Base-by-base conservation (phyloP, 30 jellyfish, hydroid and myxozoan species). In the Hydractinia echinata region DNA sequence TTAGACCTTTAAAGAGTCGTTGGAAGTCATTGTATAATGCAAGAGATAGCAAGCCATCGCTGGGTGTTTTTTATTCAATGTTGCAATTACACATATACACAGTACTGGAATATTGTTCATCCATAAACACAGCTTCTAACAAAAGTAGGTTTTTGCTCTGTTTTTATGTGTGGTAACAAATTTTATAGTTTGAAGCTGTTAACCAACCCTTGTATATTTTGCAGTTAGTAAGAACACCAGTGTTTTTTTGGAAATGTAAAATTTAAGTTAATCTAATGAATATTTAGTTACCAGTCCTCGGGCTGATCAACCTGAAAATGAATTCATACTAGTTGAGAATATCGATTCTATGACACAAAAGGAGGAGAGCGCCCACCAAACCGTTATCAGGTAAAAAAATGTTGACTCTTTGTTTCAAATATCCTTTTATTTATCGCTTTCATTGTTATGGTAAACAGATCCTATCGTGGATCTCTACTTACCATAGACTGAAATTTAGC, bases 71-170 rank as follows among this genome's bases (percentile, higher is more conserved):
- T 69, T 92, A 83, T 80, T 62, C 96, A 61, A 84, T 84, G 20
- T 67, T 92, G 66, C 92, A 86, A 51, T 80, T 92, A 9, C 94
- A 87, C 72, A 76, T 87, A 66, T 84, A 39, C 73, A 79, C 96
- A 20, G 86, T 84, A 30, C 73, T 87, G 39, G 98, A 92, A 55
- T 92, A 92, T 61, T 92, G 96, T 76, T 82, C 98, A 60, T 61
- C 60, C 54, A 71, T 90, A 85, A 51, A 13, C 66, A 51, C n/a
- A 20, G 51, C 30, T 30, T 20, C 81, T 10, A 71, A 52, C 5
- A 30, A 71, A 71, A 71, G 81, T 71, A 50, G 51, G 81, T 11
- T 0, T 58, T 58, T 11, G 69, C 19, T 16, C 3, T 11, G 15
- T 58, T 58, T 58, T 16, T 11, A 58, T 13, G 69, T 11, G 18